A percentile compares a stretch with the other conserved stretches of the same genome.
Conservation (phyloP, 2,113 vertebrate species). For the Pomatostomus ruficeps region DNA sequence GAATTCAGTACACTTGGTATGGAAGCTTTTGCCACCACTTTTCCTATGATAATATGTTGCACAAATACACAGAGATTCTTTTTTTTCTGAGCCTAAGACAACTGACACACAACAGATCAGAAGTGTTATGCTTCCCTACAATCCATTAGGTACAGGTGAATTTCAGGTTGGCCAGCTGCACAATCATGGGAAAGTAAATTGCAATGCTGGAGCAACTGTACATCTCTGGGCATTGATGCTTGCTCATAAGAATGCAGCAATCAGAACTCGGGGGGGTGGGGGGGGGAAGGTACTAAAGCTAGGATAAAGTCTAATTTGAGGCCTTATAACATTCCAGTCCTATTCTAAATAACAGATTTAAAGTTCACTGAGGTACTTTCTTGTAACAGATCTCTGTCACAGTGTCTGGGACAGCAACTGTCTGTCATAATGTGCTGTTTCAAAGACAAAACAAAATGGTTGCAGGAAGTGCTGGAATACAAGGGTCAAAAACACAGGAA, state of each 20-base stretch:
- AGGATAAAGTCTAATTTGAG: neutral
- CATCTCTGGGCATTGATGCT: neutral
- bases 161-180: neutral
- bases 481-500: conserved; percentile 16
- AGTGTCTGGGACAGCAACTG: neutral
- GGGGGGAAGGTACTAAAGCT: neutral
- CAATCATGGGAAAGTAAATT: neutral
- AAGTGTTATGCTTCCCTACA: neutral
- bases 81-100: neutral
- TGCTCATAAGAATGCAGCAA: neutral
- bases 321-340: neutral
- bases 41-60: neutral
- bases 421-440: neutral
- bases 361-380: neutral
- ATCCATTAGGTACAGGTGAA: neutral
- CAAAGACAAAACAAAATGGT: conserved; percentile 25
- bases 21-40: neutral
- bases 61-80: neutral
- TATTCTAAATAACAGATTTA: neutral
- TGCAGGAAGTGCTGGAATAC: neutral
- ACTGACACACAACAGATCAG: neutral
- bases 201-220: neutral
- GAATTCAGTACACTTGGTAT: neutral
- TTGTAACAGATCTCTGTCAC: neutral
- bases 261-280: accelerated